phyloP scores from a whole-genome alignment of 2,797 vertebrate species.

The Amniataba percoides region DNA sequence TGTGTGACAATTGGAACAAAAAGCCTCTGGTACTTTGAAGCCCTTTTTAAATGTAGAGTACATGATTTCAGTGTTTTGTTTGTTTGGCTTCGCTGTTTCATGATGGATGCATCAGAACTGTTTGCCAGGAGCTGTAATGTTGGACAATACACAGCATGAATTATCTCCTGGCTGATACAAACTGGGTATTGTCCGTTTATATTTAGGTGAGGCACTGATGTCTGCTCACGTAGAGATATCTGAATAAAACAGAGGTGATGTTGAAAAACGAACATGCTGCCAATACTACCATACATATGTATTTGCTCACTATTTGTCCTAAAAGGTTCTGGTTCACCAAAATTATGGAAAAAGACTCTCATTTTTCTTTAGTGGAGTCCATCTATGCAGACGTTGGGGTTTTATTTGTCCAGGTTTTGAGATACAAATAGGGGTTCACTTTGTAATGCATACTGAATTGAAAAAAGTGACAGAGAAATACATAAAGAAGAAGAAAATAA shows the following conservation, averaged over 20 bases:
- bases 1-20: slow-evolving; percentile 2
- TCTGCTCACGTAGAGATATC: neutral
- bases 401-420: neutral
- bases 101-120: too few species aligned
- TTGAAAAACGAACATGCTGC: neutral
- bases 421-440: neutral
- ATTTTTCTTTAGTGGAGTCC: neutral
- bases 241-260: neutral
- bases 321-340: neutral
- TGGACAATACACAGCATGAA: neutral
- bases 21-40: neutral
- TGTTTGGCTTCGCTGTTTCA: neutral
- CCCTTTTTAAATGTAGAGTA: neutral
- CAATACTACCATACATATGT: neutral
- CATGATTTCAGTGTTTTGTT: neutral
- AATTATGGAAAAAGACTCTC: neutral
- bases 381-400: neutral
- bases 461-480: neutral
- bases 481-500: too few species aligned
- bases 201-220: neutral
- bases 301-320: neutral
- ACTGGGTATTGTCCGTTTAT: neutral
- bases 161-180: neutral
- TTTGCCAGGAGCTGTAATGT: slow-evolving; percentile 6
- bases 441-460: neutral